phyloP scores from a whole-genome alignment of 2,888 invertebrate species.

The Aethes cnicana region DNA sequence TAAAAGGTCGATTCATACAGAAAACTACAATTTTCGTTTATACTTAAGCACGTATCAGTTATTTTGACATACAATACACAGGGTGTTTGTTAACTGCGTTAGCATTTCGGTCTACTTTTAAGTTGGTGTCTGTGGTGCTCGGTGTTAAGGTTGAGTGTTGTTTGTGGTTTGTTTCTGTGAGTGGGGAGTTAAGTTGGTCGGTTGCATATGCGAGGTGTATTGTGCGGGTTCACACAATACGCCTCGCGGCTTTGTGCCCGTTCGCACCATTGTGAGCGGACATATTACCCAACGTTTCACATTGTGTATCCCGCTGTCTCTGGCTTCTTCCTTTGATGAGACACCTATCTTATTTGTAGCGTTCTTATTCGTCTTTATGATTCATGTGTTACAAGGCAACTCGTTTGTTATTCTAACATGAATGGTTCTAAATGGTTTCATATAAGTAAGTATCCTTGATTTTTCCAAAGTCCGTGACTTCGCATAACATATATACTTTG shows the following conservation, averaged over 20 bases:
- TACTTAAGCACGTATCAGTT: constrained; percentile 50
- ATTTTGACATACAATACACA: constrained; percentile 66
- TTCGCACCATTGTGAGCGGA: constrained; percentile 76
- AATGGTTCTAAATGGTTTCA: constrained; percentile 11
- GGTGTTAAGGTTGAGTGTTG: constrained; percentile 51
- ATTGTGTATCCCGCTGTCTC: constrained; percentile 68
- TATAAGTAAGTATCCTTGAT: constrained; percentile 3
- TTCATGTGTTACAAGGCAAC: constrained; percentile 28
- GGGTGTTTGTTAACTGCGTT: constrained; percentile 40
- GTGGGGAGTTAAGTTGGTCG: constrained; percentile 50
- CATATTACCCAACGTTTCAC: constrained; percentile 78
- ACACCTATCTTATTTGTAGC: constrained; percentile 64
- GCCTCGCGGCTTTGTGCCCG: constrained; percentile 73
- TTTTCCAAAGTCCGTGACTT: too few species aligned
- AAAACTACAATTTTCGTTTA: constrained; percentile 64
- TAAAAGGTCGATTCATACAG: constrained; percentile 54
- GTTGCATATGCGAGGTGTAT: constrained; percentile 76
- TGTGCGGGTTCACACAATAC: constrained; percentile 77
- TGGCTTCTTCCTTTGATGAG: constrained; percentile 74
- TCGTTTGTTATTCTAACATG: constrained; percentile 27
- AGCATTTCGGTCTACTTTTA: constrained; percentile 33
- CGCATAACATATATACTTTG: too few species aligned
- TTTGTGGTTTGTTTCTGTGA: constrained; percentile 51
- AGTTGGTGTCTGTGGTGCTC: constrained; percentile 36
- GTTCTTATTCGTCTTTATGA: constrained; percentile 33